These are phyloP conservation scores for Ceyx melanurus DNA, from an alignment of 2,113 vertebrate species.

Conservation along the genomic window DNA sequence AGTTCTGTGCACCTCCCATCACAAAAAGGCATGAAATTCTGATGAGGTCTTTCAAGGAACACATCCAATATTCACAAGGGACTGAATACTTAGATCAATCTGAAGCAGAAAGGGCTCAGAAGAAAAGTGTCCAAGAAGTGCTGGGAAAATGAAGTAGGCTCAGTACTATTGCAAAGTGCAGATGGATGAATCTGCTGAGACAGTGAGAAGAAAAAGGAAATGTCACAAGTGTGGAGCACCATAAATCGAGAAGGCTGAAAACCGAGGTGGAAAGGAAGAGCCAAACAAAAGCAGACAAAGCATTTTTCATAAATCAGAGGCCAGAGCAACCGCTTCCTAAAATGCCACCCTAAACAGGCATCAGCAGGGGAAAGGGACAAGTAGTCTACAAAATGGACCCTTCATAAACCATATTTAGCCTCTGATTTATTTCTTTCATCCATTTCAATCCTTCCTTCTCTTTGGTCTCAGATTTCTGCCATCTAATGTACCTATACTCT, in stretches of 20 bases:
- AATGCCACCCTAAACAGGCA: neutral
- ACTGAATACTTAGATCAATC: neutral
- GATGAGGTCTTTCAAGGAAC: neutral
- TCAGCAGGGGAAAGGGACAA: neutral
- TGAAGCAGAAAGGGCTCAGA: neutral
- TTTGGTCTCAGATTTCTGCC: neutral
- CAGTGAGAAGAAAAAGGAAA: slow-evolving; percentile 27
- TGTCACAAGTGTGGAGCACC: neutral
- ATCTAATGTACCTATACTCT: rapidly evolving
- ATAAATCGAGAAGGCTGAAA: slow-evolving; percentile 24
- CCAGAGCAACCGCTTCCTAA: neutral
- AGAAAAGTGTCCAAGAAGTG: neutral
- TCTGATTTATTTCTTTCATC: neutral
- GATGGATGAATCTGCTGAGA: neutral
- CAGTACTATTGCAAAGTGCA: neutral
- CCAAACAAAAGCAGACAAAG: neutral
- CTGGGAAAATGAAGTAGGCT: neutral
- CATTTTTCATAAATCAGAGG: neutral
- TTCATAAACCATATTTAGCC: neutral
- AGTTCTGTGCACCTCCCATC: neutral
- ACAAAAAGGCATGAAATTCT: neutral
- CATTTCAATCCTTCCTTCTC: neutral
- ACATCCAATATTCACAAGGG: neutral
- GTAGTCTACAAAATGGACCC: neutral
- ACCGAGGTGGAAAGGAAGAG: neutral